Evolutionary conservation across 2,888 invertebrate species (phyloP).

Genomic region (Tachina lurida): DNA sequence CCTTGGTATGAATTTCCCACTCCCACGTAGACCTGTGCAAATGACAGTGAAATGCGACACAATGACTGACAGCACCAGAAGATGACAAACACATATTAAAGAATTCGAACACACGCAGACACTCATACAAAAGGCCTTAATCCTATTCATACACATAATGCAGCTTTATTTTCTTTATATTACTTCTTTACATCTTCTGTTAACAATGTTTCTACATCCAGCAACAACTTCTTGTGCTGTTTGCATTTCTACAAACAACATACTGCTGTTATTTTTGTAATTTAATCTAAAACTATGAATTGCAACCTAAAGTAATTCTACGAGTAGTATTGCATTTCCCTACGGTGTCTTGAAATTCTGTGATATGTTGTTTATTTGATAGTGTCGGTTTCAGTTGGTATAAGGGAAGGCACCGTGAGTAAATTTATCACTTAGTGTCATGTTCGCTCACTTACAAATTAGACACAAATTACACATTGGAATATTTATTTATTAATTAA

Average conservation of each 20-base stretch:
- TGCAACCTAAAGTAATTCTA: conserved; percentile 48
- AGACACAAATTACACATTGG: no score
- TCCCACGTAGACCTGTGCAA: conserved; percentile 77
- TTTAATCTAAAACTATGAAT: conserved; percentile 49
- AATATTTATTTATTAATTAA: no score
- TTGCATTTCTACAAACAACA: conserved; percentile 6
- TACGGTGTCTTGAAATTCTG: background rate
- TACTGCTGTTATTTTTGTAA: conserved; percentile 52
- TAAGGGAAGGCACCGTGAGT: background rate
- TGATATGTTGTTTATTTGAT: conserved; percentile 25
- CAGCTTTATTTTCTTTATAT: background rate
- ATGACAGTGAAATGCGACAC: conserved; percentile 80
- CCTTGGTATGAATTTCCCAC: background rate
- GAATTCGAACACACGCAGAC: conserved; percentile 60
- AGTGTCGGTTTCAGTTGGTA: conserved; percentile 14
- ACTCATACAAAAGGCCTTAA: background rate
- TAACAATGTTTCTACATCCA: conserved; percentile 42
- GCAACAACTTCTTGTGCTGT: background rate
- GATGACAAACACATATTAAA: conserved; percentile 71
- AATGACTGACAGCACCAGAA: conserved; percentile 78
- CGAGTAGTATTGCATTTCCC: conserved; percentile 1
- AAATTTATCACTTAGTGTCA: background rate
- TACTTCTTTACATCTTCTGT: conserved; percentile 33
- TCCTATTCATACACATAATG: background rate
- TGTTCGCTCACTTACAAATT: no score